These are phyloP conservation scores for Caretta caretta DNA, from an alignment of 2,113 vertebrate species.

Conservation along the genomic window DNA sequence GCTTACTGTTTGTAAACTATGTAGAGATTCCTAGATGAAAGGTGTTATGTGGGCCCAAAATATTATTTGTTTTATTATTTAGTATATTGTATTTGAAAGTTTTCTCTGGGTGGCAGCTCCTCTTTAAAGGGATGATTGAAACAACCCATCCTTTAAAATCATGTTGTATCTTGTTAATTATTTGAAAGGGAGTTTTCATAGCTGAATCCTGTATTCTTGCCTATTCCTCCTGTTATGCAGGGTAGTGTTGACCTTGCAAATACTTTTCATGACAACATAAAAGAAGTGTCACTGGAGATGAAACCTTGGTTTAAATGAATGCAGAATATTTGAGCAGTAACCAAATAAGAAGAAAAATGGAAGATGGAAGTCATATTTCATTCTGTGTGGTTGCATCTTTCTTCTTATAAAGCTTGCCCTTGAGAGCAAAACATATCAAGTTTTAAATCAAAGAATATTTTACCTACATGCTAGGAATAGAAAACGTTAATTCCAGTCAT, in stretches of 20 bases:
- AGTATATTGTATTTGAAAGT: background rate
- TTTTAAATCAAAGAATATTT: constrained; percentile 78
- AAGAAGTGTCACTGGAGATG: constrained; percentile 32
- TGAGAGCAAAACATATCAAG: constrained; percentile 79
- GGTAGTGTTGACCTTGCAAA: constrained; percentile 71
- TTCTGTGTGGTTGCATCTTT: constrained; percentile 75
- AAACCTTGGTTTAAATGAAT: constrained; percentile 68
- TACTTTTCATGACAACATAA: constrained; percentile 48
- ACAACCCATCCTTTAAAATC: background rate
- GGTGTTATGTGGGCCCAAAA: background rate
- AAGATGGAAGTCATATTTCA: constrained; percentile 80
- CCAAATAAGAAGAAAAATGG: constrained; percentile 75
- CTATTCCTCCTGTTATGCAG: constrained; percentile 31
- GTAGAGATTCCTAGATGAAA: background rate
- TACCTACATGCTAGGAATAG: constrained; percentile 73
- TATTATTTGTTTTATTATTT: background rate
- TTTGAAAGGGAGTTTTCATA: background rate
- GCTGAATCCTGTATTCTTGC: background rate
- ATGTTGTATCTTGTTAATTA: background rate
- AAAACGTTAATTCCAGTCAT: constrained; percentile 61
- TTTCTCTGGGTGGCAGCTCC: background rate
- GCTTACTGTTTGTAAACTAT: background rate
- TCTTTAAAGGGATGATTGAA: background rate
- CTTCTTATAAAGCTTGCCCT: constrained; percentile 77
- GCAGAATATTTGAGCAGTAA: constrained; percentile 76